Percentiles rank a stretch among this genome's conserved stretches.
phyloP scores from a whole-genome alignment of 1,140 invertebrate species.

The Araneus ventricosus region DNA sequence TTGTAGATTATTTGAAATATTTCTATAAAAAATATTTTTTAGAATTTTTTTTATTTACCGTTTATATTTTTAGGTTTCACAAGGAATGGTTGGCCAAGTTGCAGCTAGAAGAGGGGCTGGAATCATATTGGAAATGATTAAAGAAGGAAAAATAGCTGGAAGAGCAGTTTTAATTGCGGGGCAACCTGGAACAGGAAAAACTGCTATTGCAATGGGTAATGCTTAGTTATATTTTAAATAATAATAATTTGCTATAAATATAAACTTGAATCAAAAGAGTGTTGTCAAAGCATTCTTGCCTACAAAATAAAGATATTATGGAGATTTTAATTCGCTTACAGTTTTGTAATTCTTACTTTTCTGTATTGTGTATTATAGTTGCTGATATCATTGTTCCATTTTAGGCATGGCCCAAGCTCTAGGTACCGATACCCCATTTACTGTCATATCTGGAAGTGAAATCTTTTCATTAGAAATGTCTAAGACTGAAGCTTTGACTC shows the following conservation, averaged over 20 bases:
- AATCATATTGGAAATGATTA: conserved; percentile 97
- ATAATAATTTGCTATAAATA: background rate
- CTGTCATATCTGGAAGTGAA: conserved; percentile 98
- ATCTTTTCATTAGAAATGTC: conserved; percentile 99
- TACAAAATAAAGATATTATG: too few relatives aligned
- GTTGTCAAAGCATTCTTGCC: too few relatives aligned
- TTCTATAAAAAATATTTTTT: too few relatives aligned
- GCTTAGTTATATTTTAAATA: background rate
- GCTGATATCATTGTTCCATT: background rate
- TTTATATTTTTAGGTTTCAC: conserved; percentile 84
- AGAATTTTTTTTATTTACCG: background rate
- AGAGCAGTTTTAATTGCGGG: conserved; percentile 97
- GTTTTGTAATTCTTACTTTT: background rate
- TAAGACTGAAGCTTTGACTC: conserved; percentile 98
- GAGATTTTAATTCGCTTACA: too few relatives aligned
- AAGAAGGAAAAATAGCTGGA: conserved; percentile 98
- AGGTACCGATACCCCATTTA: conserved; percentile 97
- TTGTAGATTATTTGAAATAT: too few relatives aligned
- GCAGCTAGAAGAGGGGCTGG: conserved; percentile 95
- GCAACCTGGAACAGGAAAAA: conserved; percentile 98
- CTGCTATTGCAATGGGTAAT: conserved; percentile 95
- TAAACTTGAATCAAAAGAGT: too few relatives aligned
- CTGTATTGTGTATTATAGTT: background rate
- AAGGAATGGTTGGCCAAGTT: conserved; percentile 99
- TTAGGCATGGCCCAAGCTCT: conserved; percentile 93